These are phyloP conservation scores for Andrena cerasifolii DNA, from an alignment of 1,140 invertebrate species.

Conservation along the genomic window DNA sequence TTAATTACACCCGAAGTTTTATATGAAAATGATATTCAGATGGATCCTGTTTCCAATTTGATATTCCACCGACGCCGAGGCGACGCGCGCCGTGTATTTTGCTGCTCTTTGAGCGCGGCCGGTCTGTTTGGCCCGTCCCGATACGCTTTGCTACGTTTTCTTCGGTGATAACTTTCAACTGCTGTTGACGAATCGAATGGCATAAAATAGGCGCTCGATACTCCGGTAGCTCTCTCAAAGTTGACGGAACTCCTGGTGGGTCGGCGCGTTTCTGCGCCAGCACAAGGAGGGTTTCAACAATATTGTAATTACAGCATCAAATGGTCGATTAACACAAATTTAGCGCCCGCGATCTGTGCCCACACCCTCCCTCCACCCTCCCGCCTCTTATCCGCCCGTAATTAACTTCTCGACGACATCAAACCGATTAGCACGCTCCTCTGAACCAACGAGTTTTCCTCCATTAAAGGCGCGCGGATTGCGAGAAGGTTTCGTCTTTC, in stretches of 20 bases:
- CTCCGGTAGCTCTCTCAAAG: neutral
- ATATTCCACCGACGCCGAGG: neutral
- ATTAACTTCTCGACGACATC: slow-evolving; percentile 56
- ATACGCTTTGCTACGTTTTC: neutral
- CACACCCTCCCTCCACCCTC: too few species aligned
- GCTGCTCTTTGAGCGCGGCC: neutral
- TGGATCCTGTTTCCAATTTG: neutral
- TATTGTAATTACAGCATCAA: slow-evolving; percentile 63
- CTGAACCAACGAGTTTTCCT: slow-evolving; percentile 34
- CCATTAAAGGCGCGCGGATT: slow-evolving; percentile 13
- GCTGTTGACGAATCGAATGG: neutral
- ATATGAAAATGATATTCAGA: neutral
- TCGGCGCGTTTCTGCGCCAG: neutral
- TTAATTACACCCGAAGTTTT: neutral
- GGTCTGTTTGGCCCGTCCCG: neutral
- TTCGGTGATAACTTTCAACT: neutral
- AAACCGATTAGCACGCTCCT: slow-evolving; percentile 45
- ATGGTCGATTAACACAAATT: slow-evolving; percentile 63
- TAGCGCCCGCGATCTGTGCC: slow-evolving; percentile 28
- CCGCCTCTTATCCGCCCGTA: slow-evolving; percentile 34
- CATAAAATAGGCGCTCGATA: slow-evolving; percentile 3
- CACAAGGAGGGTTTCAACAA: slow-evolving; percentile 10
- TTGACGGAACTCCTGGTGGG: neutral
- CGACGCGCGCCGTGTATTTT: neutral
- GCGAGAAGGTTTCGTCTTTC: slow-evolving; percentile 29